These are phyloP conservation scores for Takifugu flavidus DNA, from an alignment of 2,113 vertebrate species.

Conservation along the genomic window DNA sequence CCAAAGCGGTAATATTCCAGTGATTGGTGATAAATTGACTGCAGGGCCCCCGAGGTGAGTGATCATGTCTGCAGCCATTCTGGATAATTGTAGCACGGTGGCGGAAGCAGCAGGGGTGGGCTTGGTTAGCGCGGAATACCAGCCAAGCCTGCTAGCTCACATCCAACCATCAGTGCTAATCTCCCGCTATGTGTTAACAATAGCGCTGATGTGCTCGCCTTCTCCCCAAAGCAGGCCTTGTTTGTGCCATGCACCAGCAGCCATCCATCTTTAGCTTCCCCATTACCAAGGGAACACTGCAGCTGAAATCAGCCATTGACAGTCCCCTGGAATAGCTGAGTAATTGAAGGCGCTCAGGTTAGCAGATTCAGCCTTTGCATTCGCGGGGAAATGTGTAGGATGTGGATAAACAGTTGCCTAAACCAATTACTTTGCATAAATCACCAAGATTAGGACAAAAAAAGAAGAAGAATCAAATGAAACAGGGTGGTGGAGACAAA, in stretches of 20 bases:
- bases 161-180: constrained; percentile 63
- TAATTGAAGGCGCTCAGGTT: constrained; percentile 59
- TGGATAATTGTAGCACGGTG: constrained; percentile 59
- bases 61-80: constrained; percentile 55
- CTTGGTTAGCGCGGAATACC: constrained; percentile 53
- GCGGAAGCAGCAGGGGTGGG: constrained; percentile 55
- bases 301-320: constrained; percentile 62
- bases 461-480: constrained; percentile 20
- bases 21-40: constrained; percentile 47
- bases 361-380: constrained; percentile 22
- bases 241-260: constrained; percentile 48
- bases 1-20: constrained; percentile 17
- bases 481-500: constrained; percentile 28
- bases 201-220: constrained; percentile 62
- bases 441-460: constrained; percentile 47
- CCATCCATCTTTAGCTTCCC: constrained; percentile 47
- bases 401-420: constrained; percentile 57
- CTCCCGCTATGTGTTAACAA: constrained; percentile 68
- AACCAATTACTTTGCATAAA: constrained; percentile 59
- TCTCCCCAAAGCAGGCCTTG: constrained; percentile 34
- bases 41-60: constrained; percentile 37
- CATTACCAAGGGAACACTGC: constrained; percentile 42
- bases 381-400: constrained; percentile 34
- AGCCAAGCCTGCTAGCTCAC: constrained; percentile 55
- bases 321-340: constrained; percentile 25